Percentiles rank a stretch among this genome's conserved stretches.
phyloP scores from a whole-genome alignment of 2,888 invertebrate species.

The Apeira syringaria region DNA sequence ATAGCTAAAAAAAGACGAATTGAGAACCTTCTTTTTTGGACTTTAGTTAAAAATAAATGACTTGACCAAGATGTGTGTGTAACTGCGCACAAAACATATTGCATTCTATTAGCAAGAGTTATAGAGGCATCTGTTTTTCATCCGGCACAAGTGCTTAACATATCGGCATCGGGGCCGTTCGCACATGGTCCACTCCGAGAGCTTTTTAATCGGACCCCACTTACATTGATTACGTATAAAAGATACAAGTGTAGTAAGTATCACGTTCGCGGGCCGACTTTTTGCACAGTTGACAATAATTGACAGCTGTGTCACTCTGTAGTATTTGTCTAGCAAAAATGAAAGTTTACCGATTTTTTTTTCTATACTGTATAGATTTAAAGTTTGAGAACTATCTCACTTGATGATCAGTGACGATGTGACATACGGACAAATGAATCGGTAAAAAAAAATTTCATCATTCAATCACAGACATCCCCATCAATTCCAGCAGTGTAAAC shows the following conservation, averaged over 20 bases:
- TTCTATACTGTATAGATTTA: no score
- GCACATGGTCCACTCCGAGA: slow-evolving; percentile 64
- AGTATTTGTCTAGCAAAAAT: no score
- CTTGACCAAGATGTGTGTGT: slow-evolving; percentile 5
- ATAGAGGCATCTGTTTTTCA: slow-evolving; percentile 59
- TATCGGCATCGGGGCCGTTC: slow-evolving; percentile 48
- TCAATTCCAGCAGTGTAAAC: no score
- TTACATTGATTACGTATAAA: slow-evolving; percentile 49
- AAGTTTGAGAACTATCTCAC: no score
- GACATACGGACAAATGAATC: no score
- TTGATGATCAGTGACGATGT: no score
- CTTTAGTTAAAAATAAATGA: slow-evolving; percentile 3
- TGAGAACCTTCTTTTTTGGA: no score
- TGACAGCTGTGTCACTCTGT: slow-evolving; percentile 6
- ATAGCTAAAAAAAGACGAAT: no score
- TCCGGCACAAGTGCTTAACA: slow-evolving; percentile 50
- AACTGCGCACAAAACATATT: slow-evolving; percentile 23
- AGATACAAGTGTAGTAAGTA: slow-evolving; percentile 24
- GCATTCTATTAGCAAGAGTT: slow-evolving; percentile 39
- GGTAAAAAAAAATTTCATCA: no score
- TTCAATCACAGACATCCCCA: no score
- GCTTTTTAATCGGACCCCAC: slow-evolving; percentile 59
- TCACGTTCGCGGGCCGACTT: slow-evolving; percentile 7
- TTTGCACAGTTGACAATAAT: slow-evolving; percentile 3
- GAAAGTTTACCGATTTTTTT: no score